Percentiles rank a stretch among this genome's conserved stretches.
phyloP scores from a whole-genome alignment of 1,140 invertebrate genomes.

The Bombus affinis region DNA sequence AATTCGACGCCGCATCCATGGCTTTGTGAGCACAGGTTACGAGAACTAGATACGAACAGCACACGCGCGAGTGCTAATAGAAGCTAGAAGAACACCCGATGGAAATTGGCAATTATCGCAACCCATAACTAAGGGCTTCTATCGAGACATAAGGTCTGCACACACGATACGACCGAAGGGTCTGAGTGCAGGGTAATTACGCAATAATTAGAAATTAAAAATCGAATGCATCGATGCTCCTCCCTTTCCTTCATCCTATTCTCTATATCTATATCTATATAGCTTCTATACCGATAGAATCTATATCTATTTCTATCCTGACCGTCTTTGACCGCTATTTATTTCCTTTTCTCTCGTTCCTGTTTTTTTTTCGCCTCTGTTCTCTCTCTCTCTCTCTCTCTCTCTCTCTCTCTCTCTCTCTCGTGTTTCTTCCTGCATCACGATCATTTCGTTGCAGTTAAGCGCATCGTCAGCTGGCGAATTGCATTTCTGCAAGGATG shows the following conservation, averaged over 20 bases:
- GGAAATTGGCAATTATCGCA: constrained; percentile 76
- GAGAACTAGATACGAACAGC: constrained; percentile 15
- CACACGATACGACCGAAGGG: constrained; percentile 26
- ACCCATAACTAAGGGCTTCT: constrained; percentile 70
- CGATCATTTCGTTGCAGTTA: constrained; percentile 68
- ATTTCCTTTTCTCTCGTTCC: not conserved
- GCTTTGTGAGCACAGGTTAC: constrained; percentile 23
- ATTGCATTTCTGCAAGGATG: constrained; percentile 69
- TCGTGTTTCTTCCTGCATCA: constrained; percentile 36
- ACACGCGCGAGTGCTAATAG: constrained; percentile 63
- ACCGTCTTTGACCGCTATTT: not conserved
- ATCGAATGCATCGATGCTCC: constrained; percentile 64
- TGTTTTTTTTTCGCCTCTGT: not conserved
- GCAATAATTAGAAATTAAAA: constrained; percentile 76
- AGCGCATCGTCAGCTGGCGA: constrained; percentile 75
- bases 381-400: not conserved
- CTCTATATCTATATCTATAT: not conserved
- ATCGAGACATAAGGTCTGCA: constrained; percentile 73
- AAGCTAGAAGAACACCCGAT: constrained; percentile 63
- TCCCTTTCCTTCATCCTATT: not conserved
- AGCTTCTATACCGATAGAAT: not conserved
- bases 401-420: not conserved
- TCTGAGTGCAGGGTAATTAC: constrained; percentile 66
- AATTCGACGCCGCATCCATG: not conserved
- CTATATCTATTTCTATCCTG: constrained; percentile 32